Evolutionary conservation across 2,888 invertebrate genomes (phyloP).

Genomic region (Perizoma flavofasciatum): DNA sequence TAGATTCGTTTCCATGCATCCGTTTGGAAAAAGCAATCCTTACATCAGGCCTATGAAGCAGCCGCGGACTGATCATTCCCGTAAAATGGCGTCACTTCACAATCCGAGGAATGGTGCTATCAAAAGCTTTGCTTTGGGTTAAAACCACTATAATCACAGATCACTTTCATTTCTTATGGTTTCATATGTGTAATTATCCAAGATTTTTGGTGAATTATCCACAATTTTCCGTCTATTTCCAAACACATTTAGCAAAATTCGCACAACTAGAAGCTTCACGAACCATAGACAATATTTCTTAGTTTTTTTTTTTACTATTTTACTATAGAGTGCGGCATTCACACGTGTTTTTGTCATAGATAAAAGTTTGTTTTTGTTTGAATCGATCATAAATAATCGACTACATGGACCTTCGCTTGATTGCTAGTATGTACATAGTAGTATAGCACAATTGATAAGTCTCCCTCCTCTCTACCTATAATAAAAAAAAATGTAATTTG

Average conservation of each 20-base stretch:
- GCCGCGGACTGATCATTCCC: conserved; percentile 84
- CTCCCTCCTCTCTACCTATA: background rate
- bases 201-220: conserved; percentile 58
- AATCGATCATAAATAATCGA: conserved; percentile 15
- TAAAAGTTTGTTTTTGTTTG: background rate
- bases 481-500: conserved; percentile 51
- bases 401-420: conserved; percentile 4
- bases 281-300: conserved; percentile 68
- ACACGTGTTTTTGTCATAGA: conserved; percentile 27
- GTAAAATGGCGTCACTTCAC: conserved; percentile 84
- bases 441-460: too few relatives aligned
- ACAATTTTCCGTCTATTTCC: conserved; percentile 75
- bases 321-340: conserved; percentile 30
- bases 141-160: conserved; percentile 58
- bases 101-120: conserved; percentile 78
- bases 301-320: conserved; percentile 57
- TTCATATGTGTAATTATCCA: conserved; percentile 52
- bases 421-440: too few relatives aligned
- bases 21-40: conserved; percentile 75
- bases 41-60: conserved; percentile 81
- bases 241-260: conserved; percentile 75
- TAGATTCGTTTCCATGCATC: conserved; percentile 79
- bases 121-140: conserved; percentile 64
- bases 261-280: conserved; percentile 77
- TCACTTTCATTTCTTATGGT: conserved; percentile 63